phyloP scores from a whole-genome alignment of 2,113 vertebrate species.

The Microcebus lehilahytsara region DNA sequence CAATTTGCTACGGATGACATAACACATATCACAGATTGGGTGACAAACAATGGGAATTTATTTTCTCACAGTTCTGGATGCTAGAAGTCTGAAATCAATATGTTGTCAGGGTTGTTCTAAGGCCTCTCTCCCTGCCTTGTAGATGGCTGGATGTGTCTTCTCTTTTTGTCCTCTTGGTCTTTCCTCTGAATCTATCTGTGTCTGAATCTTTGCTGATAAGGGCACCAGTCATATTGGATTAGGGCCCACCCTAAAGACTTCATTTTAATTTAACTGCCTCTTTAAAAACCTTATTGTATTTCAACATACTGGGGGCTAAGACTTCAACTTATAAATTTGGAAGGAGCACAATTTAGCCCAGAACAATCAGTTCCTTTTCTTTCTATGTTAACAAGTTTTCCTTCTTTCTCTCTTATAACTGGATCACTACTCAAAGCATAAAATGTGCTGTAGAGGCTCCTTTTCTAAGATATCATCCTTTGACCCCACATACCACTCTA shows the following conservation, averaged over 20 bases:
- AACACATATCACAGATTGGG: not conserved
- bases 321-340: not conserved
- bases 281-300: not conserved
- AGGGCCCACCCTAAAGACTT: not conserved
- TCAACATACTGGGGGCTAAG: not conserved
- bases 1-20: not conserved
- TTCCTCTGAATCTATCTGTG: not conserved
- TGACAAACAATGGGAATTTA: not conserved
- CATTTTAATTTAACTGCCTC: not conserved
- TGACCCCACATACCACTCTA: not conserved
- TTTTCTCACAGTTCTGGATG: not conserved
- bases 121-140: not conserved
- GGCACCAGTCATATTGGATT: not conserved
- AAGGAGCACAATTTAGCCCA: not conserved
- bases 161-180: not conserved
- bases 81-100: not conserved
- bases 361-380: not conserved
- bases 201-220: not conserved
- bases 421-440: not conserved
- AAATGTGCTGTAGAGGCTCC: accelerated
- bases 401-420: not conserved
- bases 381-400: not conserved
- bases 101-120: no score
- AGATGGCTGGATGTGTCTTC: no score
- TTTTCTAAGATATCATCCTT: not conserved